Evolutionary conservation across 2,888 invertebrate genomes (phyloP).

Genomic region (Mellilla xanthometata): DNA sequence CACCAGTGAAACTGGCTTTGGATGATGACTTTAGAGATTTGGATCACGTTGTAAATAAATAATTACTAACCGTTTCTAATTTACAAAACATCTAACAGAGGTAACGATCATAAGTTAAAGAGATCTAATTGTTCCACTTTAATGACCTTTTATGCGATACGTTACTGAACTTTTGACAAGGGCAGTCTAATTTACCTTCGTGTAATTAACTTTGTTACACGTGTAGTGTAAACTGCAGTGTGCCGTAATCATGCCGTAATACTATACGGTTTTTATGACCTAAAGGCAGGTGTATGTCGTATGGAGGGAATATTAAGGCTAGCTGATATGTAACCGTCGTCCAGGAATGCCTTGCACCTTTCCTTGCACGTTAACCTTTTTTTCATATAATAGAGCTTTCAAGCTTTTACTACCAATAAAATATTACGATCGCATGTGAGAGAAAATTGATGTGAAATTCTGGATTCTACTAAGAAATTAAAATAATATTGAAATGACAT

Average conservation of each 20-base stretch:
- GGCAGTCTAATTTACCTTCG: conserved; percentile 37
- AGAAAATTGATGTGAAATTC: no score
- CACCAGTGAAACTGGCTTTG: no score
- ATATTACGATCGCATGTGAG: no score
- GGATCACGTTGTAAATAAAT: no score
- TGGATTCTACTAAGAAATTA: no score
- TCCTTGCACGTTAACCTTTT: conserved; percentile 16
- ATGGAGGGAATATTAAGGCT: conserved; percentile 29
- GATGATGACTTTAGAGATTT: no score
- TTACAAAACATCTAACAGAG: no score
- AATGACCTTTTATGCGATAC: conserved; percentile 12
- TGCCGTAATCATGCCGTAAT: neutral
- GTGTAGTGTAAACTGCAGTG: conserved; percentile 11
- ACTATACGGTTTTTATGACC: conserved; percentile 14
- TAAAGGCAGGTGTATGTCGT: conserved; percentile 45
- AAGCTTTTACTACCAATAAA: no score
- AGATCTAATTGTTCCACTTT: conserved; percentile 13
- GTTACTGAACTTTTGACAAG: conserved; percentile 31
- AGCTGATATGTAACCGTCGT: conserved; percentile 55
- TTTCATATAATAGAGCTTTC: neutral
- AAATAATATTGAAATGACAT: no score
- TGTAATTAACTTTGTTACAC: conserved; percentile 20
- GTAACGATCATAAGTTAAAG: no score
- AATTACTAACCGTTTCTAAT: no score
- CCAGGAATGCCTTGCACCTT: conserved; percentile 46